phyloP scores from a whole-genome alignment of 53 echinoderm and acorn worm species.

The Patiria pectinifera region DNA sequence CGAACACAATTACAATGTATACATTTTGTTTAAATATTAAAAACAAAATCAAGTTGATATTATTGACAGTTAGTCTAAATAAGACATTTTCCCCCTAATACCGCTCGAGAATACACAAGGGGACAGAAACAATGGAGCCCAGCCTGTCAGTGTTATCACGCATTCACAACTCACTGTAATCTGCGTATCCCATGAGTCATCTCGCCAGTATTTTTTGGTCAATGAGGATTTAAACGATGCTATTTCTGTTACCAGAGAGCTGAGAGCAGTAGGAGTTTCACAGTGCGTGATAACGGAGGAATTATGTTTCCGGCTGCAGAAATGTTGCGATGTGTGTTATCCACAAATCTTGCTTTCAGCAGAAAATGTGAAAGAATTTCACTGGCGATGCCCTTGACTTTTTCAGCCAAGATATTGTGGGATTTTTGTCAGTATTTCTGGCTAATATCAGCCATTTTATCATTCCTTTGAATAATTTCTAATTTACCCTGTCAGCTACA shows the following conservation, averaged over 20 bases:
- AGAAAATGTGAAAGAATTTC: not conserved
- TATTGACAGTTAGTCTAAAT: no score
- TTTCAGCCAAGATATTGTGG: not conserved
- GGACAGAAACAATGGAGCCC: not conserved
- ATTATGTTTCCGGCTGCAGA: not conserved
- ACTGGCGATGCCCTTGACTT: not conserved
- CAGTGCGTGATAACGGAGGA: conserved; percentile 7
- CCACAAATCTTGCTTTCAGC: not conserved
- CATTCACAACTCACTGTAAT: conserved; percentile 9
- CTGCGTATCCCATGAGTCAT: conserved; percentile 7
- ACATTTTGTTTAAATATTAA: no score
- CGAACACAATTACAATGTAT: no score
- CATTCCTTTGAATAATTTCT: no score
- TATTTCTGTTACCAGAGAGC: not conserved
- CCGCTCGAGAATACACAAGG: not conserved
- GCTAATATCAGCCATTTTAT: not conserved
- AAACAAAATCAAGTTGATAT: no score
- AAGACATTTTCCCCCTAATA: not conserved
- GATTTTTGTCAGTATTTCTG: not conserved
- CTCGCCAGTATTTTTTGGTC: not conserved
- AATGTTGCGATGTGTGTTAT: not conserved
- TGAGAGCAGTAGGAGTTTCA: not conserved
- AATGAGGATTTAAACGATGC: conserved; percentile 16
- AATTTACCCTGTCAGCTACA: no score
- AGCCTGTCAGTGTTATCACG: not conserved